Evolutionary conservation across 2,113 vertebrate species (phyloP).

Genomic region (Pandion haliaetus): DNA sequence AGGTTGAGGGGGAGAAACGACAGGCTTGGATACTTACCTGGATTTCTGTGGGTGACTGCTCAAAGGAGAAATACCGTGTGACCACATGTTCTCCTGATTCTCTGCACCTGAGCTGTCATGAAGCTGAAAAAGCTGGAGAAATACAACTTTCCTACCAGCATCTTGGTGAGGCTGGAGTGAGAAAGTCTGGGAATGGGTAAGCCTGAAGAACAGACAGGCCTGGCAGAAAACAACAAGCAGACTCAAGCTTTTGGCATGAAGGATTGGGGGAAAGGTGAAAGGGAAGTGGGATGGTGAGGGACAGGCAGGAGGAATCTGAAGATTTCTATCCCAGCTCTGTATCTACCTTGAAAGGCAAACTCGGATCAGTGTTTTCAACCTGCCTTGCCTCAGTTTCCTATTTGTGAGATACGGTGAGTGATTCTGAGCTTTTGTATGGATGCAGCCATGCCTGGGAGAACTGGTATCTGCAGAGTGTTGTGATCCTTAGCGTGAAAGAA

Average conservation of each 20-base stretch:
- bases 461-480: not conserved
- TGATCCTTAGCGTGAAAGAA: not conserved
- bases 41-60: not conserved
- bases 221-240: not conserved
- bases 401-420: not conserved
- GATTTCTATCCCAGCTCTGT: not conserved
- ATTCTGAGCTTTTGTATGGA: not conserved
- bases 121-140: not conserved
- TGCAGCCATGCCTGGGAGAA: not conserved
- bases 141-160: not conserved
- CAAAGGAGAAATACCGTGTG: not conserved
- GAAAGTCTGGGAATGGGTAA: not conserved
- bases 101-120: not conserved
- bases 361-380: not conserved
- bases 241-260: not conserved
- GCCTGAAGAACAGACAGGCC: not conserved
- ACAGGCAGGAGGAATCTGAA: not conserved
- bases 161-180: not conserved
- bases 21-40: not conserved
- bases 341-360: not conserved
- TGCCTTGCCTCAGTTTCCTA: not conserved
- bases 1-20: not conserved
- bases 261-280: not conserved
- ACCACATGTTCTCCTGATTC: not conserved
- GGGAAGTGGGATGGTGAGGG: not conserved